These are phyloP conservation scores for Pseudorhiza aurosa DNA, from an alignment of 30 jellyfish, hydroid and myxozoan genomes.

Conservation along the genomic window DNA sequence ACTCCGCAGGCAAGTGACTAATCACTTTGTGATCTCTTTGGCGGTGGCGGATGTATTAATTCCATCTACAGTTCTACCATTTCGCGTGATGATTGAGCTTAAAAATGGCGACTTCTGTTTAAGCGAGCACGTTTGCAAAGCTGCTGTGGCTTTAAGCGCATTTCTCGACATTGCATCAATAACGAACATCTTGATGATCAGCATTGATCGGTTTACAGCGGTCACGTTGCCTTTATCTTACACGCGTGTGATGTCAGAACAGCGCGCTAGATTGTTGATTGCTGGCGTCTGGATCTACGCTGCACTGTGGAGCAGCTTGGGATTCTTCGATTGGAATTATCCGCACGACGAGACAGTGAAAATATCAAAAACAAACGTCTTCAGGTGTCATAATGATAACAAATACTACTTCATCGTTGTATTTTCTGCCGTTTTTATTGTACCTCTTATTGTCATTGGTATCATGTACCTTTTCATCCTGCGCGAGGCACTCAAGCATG, in stretches of 20 bases:
- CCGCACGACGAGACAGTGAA: slow-evolving; percentile 26
- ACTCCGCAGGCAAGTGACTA: slow-evolving; percentile 50
- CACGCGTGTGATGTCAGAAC: slow-evolving; percentile 48
- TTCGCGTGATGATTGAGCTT: slow-evolving; percentile 32
- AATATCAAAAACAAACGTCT: background rate
- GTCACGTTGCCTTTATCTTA: slow-evolving; percentile 56
- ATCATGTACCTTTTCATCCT: slow-evolving; percentile 55
- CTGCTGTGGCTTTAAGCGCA: slow-evolving; percentile 20
- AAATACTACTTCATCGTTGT: slow-evolving; percentile 34
- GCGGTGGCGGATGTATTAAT: slow-evolving; percentile 75
- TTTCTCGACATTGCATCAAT: slow-evolving; percentile 59
- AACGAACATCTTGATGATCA: slow-evolving; percentile 64
- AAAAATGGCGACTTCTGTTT: slow-evolving; percentile 58
- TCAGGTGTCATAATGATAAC: slow-evolving; percentile 43
- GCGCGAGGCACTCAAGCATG: slow-evolving; percentile 70
- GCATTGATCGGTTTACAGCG: slow-evolving; percentile 82
- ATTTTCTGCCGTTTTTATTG: slow-evolving; percentile 21
- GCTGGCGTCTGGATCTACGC: slow-evolving; percentile 59
- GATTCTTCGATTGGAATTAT: slow-evolving; percentile 66
- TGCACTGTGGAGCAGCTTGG: slow-evolving; percentile 68
- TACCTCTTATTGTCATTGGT: slow-evolving; percentile 72
- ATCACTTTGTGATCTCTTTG: slow-evolving; percentile 61
- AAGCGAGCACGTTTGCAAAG: slow-evolving; percentile 50
- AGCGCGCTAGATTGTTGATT: slow-evolving; percentile 17
- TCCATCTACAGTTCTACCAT: slow-evolving; percentile 48